Evolutionary conservation across 2,113 vertebrate genomes (phyloP), one percentile per base, ranked within the genome.

Genomic region (Phoxinus phoxinus): DNA sequence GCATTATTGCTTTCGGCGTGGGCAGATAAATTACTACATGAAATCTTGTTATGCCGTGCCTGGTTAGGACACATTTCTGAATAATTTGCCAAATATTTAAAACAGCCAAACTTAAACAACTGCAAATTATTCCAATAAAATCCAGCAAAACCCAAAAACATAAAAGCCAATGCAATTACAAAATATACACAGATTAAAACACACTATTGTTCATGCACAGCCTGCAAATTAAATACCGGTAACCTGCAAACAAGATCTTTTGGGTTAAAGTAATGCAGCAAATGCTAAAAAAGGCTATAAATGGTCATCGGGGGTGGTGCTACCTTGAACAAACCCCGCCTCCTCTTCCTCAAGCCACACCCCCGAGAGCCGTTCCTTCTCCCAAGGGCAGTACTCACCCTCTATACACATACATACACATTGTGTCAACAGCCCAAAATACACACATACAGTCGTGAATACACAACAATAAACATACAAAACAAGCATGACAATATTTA

Each of bases 381-480:
- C 94, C 96, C 94, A 94, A 85, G 97, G 96, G 91, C 94, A 94
- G 92, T 97, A 97, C 93, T 96, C 96, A 71, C 96, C 96, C 94
- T 96, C 96, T 96, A 90, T 92, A 91, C 85, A 91, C 78, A 87
- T 75, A 93, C 88, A 87, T 77, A 88, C 80, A 91, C 67, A 89
- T 72, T 73, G n/a, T 53, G 74, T 88, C 86, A 94, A 27, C 92
- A 87, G 91, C 85, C 88, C 19, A 46, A 88, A 59, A 90, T 37
- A 51, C 69, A 86, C 46, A 82, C 44, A 86, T 5, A 85, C 30
- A 81, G 12, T 79, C 32, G n/a, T 53, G 76, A 23, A 85, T 32
- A 32, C 53, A 85, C 65, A 23, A 71, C n/a, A 51, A 84, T 3
- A 69, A 83, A 53, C 11, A 58, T 23, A 82, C 75, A 48, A 48